phyloP scores from a whole-genome alignment of 2,888 invertebrate genomes.

The Sphaerophoria rueppellii region DNA sequence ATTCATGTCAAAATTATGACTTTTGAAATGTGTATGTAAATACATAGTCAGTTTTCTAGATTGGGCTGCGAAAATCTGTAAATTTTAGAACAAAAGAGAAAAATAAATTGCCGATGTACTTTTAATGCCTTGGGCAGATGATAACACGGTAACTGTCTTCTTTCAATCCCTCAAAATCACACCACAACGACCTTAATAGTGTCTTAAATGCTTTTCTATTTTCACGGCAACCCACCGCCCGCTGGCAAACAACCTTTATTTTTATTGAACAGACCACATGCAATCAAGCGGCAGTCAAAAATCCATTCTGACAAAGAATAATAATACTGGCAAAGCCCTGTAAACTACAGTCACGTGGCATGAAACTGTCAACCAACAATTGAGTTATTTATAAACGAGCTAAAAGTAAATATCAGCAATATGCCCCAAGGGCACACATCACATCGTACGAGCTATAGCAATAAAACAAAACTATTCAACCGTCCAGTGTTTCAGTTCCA shows the following conservation, averaged over 20 bases:
- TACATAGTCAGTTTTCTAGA: too few relatives aligned
- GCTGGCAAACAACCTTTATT: background rate
- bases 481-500: background rate
- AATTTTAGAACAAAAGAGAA: too few relatives aligned
- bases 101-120: too few relatives aligned
- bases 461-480: constrained; percentile 36
- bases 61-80: too few relatives aligned
- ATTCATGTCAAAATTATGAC: constrained; percentile 1
- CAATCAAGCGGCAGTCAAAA: constrained; percentile 52
- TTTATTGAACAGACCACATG: background rate
- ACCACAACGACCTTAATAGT: background rate
- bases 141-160: too few relatives aligned
- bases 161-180: background rate
- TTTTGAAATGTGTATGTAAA: background rate
- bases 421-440: constrained; percentile 65
- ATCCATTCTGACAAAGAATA: constrained; percentile 40
- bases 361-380: constrained; percentile 74
- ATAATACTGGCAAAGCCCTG: constrained; percentile 19
- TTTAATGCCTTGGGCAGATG: too few relatives aligned
- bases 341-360: constrained; percentile 72
- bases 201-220: constrained; percentile 60
- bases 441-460: constrained; percentile 39
- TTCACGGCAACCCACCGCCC: constrained; percentile 25
- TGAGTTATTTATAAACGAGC: constrained; percentile 74
- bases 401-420: constrained; percentile 66